phyloP scores from a whole-genome alignment of 2,113 vertebrate species.

The Corvus hawaiiensis region DNA sequence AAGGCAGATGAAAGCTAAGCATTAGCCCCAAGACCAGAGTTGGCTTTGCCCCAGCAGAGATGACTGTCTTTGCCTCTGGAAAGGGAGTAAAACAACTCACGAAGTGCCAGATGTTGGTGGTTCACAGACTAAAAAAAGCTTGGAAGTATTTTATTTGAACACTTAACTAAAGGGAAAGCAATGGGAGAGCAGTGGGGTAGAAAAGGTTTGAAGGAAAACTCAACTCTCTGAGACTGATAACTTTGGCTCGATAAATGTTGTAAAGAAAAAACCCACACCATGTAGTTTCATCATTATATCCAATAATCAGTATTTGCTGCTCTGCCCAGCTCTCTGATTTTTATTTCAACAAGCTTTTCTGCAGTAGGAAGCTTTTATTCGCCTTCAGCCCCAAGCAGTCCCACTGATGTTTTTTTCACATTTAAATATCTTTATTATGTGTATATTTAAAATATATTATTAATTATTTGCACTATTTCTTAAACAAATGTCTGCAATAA shows the following conservation, averaged over 20 bases:
- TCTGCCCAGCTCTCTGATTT: background rate
- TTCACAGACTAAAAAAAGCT: background rate
- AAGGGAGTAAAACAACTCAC: background rate
- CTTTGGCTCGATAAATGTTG: background rate
- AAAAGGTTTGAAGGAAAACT: background rate
- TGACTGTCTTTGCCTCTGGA: background rate
- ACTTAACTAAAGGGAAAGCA: background rate
- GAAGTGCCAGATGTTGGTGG: background rate
- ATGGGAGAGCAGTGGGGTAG: background rate
- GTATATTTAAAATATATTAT: background rate
- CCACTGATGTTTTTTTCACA: background rate
- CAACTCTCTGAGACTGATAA: background rate
- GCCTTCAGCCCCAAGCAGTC: background rate
- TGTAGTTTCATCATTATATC: background rate
- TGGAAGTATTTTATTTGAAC: background rate
- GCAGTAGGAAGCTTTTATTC: background rate
- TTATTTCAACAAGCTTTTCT: background rate
- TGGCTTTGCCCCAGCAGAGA: background rate
- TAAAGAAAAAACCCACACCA: rapidly evolving
- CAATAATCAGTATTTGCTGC: background rate
- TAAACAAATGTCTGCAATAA: background rate
- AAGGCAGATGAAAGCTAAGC: background rate
- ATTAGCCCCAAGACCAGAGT: background rate
- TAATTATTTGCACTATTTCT: background rate
- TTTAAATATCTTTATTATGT: background rate